Evolutionary conservation across 2,888 invertebrate species (phyloP), one percentile per base, ranked within the genome.

Genomic region (Embidobia sp.): DNA sequence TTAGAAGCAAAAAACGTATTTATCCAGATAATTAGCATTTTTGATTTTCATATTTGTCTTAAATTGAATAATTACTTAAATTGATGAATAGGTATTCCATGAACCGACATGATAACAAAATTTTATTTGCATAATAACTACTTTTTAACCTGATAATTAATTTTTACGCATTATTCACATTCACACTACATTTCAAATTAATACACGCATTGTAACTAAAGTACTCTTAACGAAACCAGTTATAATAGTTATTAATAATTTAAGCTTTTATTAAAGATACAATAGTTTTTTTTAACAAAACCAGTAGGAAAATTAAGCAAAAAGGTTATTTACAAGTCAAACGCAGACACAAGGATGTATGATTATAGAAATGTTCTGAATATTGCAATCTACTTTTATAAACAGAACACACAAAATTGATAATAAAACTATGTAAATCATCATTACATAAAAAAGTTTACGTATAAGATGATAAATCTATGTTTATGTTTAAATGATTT

Each of bases 221-320:
- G 6, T 16, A 35, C 27, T 26, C 2, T 63, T 37, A 49, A 42
- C 33, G 6, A 35, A 48, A 35, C 46, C 46, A 6, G 48, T 55
- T 67, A 55, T 10, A 55, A 67, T 67, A 48, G 13, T 31, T 57
- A 57, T 53, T 48, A 57, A 48, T 67, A 57, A 67, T 67, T 53
- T 57, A 67, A 67, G 57, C 46, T 67, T 67, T 55, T 29, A 67
- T 67, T 67, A 48, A 67, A 57, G 57, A 57, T 57, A 67, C 67
- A 67, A 57, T 67, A 70, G 61, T 70, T 70, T 70, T 70, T 70
- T 70, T 44, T 11, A 27, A 46, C 42, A 10, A 51, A 64, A 33
- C 42, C 15, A 29, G 69, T 18, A 37, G 40, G 37, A 59, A 69
- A 69, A 40, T 33, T 22, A 19, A 53, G 16, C 31, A 70, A 70